Base-by-base conservation (phyloP, 2,888 invertebrate species). In the Epirrhoe alternata region DNA sequence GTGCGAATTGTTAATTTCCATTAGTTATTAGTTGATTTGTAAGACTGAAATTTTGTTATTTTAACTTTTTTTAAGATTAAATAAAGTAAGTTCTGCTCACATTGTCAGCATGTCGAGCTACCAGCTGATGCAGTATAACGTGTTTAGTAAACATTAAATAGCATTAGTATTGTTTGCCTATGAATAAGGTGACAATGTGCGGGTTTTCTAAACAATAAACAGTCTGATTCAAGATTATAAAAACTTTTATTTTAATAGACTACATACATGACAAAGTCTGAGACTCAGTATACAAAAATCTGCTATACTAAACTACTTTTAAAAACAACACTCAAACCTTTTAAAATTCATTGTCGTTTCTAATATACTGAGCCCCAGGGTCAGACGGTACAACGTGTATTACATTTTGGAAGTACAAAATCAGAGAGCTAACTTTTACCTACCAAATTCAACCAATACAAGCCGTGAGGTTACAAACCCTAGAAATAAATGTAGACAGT, bases 241-340 rank as follows among this genome's bases (percentile, higher is more conserved):
- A 86, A 83, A 74, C 75, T 82, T 81, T 81, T 84, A 82, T 83
- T 80, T 77, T 71, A 74, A 81, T 80, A 83, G 80, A 80, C 80
- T 84, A 85, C 76, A 74, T 76, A 69, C 71, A 71, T 69, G 16
- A 63, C 47, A 71, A 72, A 68, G 71, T 71, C 31, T 60, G 55
- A 31, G 56, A 59, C 61, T 68, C 59, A 66, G 64, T 65, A 67
- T 55, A 70, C 64, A 38, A 63, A 53, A 4, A 55, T 8, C 42
- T 53, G 47, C 45, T 60, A n/a, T 57, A 53, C 2, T 12, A 42
- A 42, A 42, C 38, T 33, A 33, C 0, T 12, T 17, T 17, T 49
- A 30, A 45, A 17, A 42, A 56, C 10, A 49, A 53, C 35, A 51
- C 58, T 42, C 47, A 14, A 42, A 33, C 54, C 38, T 42, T 42